phyloP scores from a whole-genome alignment of 1,140 invertebrate species.

The Ceratina australensis region DNA sequence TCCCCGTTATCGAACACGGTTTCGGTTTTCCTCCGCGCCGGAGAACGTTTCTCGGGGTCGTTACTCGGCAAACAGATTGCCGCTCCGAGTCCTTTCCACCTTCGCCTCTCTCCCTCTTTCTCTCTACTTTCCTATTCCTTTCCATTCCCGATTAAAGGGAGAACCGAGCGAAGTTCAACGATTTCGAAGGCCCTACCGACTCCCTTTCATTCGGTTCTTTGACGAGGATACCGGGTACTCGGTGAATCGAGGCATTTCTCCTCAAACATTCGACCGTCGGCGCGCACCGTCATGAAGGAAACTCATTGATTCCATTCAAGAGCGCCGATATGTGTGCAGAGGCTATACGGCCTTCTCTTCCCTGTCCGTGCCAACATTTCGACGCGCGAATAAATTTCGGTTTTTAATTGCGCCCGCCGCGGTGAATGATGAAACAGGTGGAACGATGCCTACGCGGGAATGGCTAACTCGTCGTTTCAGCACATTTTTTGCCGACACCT shows the following conservation, averaged over 20 bases:
- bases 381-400: conserved; percentile 6
- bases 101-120: not conserved
- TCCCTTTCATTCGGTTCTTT: conserved; percentile 16
- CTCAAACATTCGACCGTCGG: conserved; percentile 2
- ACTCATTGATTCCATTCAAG: conserved; percentile 10
- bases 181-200: conserved; percentile 5
- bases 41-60: conserved; percentile 3
- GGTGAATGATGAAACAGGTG: not conserved
- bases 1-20: not conserved
- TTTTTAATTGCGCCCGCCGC: not conserved
- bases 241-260: not conserved
- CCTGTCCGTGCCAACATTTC: not conserved
- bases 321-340: not conserved
- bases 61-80: conserved; percentile 21
- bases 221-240: not conserved
- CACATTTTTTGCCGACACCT: not conserved
- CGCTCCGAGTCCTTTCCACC: not conserved
- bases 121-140: not conserved
- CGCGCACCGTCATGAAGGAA: not conserved
- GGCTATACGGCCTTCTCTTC: not conserved
- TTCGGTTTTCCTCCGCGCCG: not conserved
- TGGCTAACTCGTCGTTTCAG: not conserved
- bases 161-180: not conserved
- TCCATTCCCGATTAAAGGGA: not conserved
- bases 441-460: not conserved